Conservation (phyloP, 2,797 vertebrate species). For the Trachops cirrhosus region DNA sequence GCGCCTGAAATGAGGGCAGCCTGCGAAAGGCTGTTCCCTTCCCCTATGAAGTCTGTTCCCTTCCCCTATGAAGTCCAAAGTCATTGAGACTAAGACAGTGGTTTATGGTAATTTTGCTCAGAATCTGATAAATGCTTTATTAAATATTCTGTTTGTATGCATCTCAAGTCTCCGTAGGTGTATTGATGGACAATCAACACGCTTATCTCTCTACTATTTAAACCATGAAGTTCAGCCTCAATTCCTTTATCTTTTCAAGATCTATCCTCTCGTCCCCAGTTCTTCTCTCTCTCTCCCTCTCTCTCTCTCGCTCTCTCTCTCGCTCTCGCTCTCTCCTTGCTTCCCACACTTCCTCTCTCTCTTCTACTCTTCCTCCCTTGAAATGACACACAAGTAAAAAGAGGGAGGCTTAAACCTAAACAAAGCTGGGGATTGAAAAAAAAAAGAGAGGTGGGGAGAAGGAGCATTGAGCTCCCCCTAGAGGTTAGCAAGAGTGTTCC, state of each 20-base stretch:
- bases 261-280: background rate
- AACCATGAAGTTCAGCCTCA: background rate
- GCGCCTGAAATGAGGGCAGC: background rate
- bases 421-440: background rate
- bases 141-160: background rate
- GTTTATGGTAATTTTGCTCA: background rate
- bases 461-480: conserved; percentile 30
- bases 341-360: no score
- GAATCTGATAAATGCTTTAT: background rate
- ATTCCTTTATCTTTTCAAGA: background rate
- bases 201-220: background rate
- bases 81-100: background rate
- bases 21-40: background rate
- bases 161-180: background rate
- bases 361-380: background rate
- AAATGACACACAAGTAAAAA: background rate
- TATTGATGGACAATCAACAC: background rate
- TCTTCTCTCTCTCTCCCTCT: no score
- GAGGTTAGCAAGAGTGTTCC: conserved; percentile 9
- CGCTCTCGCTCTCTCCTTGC: no score
- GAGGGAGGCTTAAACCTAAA: background rate
- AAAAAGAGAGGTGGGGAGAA: background rate
- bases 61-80: background rate
- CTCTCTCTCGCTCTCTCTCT: no score
- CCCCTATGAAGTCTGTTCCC: background rate